Evolutionary conservation across 2,113 vertebrate species (phyloP).

Genomic region (Paraplagusia blochii): DNA sequence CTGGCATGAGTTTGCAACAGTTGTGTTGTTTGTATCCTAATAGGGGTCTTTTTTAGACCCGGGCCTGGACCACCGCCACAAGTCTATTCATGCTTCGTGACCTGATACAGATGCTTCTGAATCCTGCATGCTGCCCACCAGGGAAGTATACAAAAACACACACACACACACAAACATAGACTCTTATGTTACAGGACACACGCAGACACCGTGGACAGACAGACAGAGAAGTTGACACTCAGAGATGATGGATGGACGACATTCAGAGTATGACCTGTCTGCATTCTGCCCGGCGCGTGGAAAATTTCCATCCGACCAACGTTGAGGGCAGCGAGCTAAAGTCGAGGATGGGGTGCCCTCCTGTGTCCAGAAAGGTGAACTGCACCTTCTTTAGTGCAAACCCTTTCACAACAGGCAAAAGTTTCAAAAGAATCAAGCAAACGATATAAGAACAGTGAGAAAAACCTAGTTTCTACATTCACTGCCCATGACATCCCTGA

Average conservation of each 20-base stretch:
- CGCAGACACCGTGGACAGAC: conserved; percentile 17
- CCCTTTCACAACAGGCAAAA: too few species aligned
- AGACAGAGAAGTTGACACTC: conserved; percentile 17
- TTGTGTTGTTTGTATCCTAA: conserved; percentile 56
- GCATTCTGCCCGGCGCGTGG: conserved; percentile 55
- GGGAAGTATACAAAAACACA: conserved; percentile 49
- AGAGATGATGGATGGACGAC: conserved; percentile 39
- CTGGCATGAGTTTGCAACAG: conserved; percentile 1
- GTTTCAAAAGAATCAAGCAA: too few species aligned
- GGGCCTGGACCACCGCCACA: conserved; percentile 57
- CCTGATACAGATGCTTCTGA: conserved; percentile 64
- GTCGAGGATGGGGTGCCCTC: conserved; percentile 41
- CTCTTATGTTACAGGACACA: neutral
- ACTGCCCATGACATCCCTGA: too few species aligned
- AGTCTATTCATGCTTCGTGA: conserved; percentile 61
- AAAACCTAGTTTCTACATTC: too few species aligned
- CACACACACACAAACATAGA: neutral
- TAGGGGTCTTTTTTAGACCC: conserved; percentile 54
- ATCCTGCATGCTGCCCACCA: conserved; percentile 55
- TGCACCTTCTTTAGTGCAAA: conserved; percentile 11
- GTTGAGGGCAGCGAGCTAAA: conserved; percentile 3
- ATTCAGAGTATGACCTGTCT: conserved; percentile 57
- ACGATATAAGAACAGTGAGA: too few species aligned
- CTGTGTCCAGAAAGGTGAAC: conserved; percentile 34
- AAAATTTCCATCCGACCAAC: conserved; percentile 67